Percentiles rank a stretch among this genome's conserved stretches.
These are phyloP conservation scores for Pammene fasciana DNA, from an alignment of 2,888 invertebrate species.

Conservation along the genomic window DNA sequence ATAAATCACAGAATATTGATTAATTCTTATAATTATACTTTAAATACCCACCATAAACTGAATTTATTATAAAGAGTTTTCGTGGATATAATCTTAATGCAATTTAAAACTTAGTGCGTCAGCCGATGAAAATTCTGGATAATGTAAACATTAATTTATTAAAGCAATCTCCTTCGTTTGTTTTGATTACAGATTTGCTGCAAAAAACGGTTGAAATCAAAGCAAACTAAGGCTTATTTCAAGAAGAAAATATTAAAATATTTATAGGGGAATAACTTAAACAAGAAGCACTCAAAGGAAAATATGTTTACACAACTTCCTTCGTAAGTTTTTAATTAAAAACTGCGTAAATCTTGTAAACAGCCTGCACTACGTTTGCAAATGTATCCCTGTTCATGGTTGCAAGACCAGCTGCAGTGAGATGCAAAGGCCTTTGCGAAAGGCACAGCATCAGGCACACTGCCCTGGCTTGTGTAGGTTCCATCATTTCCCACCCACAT, in stretches of 20 bases:
- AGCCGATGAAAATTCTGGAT: conserved; percentile 15
- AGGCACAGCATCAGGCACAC: conserved; percentile 57
- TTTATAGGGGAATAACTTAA: background rate
- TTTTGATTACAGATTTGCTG: conserved; percentile 2
- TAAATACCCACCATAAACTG: too few species aligned
- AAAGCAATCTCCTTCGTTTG: conserved; percentile 6
- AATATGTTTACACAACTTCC: background rate
- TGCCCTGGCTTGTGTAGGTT: conserved; percentile 54
- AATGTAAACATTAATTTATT: conserved; percentile 34
- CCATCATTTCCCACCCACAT: conserved; percentile 65
- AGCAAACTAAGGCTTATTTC: background rate
- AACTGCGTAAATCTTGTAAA: conserved; percentile 68
- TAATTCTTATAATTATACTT: too few species aligned
- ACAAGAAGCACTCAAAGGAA: background rate
- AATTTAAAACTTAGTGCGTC: too few species aligned
- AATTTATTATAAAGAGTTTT: too few species aligned
- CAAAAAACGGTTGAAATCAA: background rate
- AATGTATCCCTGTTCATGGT: conserved; percentile 66
- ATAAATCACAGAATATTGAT: too few species aligned
- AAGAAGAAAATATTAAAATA: background rate
- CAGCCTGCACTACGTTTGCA: conserved; percentile 60
- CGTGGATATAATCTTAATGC: too few species aligned
- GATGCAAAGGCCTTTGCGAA: conserved; percentile 56
- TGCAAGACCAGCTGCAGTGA: conserved; percentile 63
- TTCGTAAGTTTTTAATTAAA: conserved; percentile 55